Base-by-base conservation (phyloP, 2,797 vertebrate species). In the Aeoliscus strigatus region DNA sequence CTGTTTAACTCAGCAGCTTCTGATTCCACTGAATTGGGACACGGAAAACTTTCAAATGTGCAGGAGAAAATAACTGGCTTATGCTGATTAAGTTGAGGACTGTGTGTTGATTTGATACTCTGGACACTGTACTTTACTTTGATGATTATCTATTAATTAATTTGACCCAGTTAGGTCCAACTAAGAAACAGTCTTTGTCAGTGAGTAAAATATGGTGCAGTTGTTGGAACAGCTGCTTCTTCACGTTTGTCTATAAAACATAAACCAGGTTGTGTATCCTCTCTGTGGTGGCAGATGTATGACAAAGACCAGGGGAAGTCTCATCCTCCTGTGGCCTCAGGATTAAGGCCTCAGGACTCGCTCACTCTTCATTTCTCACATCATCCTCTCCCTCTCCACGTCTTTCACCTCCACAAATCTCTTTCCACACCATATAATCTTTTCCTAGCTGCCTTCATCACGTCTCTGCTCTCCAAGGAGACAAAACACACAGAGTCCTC, bases 111-210 rank as follows among this genome's bases (percentile, higher is more conserved):
- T 38, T 18, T 12, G 27, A 55, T 38, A 9, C 34, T 59, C 50
- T 10, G 24, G 47, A 65, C 70, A 49, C 56, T n/a, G 48, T 0
- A 6, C 42, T 51, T 44, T 50, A 64, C 70, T 75, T 63, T 63
- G 74, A 72, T 79, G 57, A 67, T 79, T 49, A 78, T 77, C 62
- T 78, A 57, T 78, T 77, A 71, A 80, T 76, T 59, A 50, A 43
- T 56, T 70, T 65, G 64, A 15, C 70, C 76, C 43, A 64, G 31
- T 66, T 66, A 57, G 14, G 38, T 10, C 43, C 46, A 4, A 39
- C 50, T 62, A 14, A 60, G 9, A 28, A 56, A 54, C 32, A 15
- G 35, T 55, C 21, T 39, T 45, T 35, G 27, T 54, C 33, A 33
- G 39, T 42, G 25, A 60, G 21, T 29, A 35, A 27, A n/a, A 16